A percentile compares a stretch with the other conserved stretches of the same genome.
phyloP scores from a whole-genome alignment of 2,888 invertebrate species.

The Dusona sp. region DNA sequence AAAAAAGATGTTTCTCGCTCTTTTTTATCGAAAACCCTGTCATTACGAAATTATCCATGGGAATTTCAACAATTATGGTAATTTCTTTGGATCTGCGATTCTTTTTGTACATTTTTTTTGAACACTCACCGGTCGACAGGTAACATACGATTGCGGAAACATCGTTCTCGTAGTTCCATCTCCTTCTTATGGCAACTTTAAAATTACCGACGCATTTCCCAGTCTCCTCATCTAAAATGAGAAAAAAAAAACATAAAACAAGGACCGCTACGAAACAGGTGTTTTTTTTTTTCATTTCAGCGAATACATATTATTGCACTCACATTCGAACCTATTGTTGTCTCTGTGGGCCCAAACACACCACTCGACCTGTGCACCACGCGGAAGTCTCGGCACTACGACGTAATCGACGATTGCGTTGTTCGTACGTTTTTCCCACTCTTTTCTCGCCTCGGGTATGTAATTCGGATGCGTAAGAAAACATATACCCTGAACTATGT shows the following conservation, averaged over 20 bases:
- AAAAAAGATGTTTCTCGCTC: too few relatives aligned
- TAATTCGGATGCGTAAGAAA: constrained; percentile 91
- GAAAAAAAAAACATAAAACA: background rate
- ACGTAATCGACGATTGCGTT: constrained; percentile 95
- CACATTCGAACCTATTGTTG: constrained; percentile 95
- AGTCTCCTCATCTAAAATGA: constrained; percentile 92
- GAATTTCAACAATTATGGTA: background rate
- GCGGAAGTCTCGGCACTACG: constrained; percentile 92
- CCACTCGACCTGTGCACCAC: constrained; percentile 94
- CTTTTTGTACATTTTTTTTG: background rate
- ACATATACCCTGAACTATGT: constrained; percentile 94
- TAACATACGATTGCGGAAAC: constrained; percentile 94
- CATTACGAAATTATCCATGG: too few relatives aligned
- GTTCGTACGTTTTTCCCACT: constrained; percentile 93
- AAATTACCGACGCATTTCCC: constrained; percentile 94
- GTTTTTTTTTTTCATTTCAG: constrained; percentile 56
- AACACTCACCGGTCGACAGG: constrained; percentile 88
- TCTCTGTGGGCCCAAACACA: constrained; percentile 96
- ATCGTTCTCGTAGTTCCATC: constrained; percentile 96
- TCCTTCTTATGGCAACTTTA: constrained; percentile 92
- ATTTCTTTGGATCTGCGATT: background rate
- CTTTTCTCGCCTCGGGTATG: constrained; percentile 91
- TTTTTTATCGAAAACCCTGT: too few relatives aligned
- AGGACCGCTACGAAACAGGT: background rate
- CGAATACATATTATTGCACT: constrained; percentile 77